A percentile compares a stretch with the other conserved stretches of the same genome.
These are phyloP conservation scores for Alouatta palliata DNA, from an alignment of 2,113 vertebrate genomes.

Conservation along the genomic window DNA sequence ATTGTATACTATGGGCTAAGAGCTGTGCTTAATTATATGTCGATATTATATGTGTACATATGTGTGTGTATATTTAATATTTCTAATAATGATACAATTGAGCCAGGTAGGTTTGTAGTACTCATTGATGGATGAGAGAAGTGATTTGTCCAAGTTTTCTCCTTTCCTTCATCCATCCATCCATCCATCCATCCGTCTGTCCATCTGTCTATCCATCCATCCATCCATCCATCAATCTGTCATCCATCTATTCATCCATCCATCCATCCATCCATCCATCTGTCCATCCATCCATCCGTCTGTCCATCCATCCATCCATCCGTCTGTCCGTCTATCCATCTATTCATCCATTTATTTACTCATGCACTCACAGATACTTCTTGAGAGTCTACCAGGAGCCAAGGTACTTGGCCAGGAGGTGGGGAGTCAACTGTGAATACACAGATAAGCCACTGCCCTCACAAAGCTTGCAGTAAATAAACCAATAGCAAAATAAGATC, in stretches of 20 bases:
- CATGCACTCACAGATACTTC: neutral
- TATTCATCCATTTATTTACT: too few species aligned
- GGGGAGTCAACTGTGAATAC: accelerated
- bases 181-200: neutral
- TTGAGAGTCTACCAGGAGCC: neutral
- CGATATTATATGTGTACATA: neutral
- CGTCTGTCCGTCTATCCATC: too few species aligned
- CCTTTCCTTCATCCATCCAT: neutral
- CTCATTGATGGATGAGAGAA: neutral
- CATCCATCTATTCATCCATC: accelerated
- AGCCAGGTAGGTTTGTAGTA: neutral
- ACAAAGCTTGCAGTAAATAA: neutral
- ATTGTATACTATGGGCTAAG: neutral
- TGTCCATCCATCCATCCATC: too few species aligned
- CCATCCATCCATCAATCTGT: neutral
- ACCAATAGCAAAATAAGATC: accelerated
- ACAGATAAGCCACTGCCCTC: neutral
- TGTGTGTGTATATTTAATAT: neutral
- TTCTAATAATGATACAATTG: neutral
- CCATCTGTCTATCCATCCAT: neutral
- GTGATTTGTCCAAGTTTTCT: neutral
- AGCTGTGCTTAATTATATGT: neutral
- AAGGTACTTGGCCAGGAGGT: neutral
- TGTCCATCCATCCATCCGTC: too few species aligned
- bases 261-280: too few species aligned